Base-by-base conservation (phyloP, 2,888 invertebrate genomes). In the Drosophila kokeensis region DNA sequence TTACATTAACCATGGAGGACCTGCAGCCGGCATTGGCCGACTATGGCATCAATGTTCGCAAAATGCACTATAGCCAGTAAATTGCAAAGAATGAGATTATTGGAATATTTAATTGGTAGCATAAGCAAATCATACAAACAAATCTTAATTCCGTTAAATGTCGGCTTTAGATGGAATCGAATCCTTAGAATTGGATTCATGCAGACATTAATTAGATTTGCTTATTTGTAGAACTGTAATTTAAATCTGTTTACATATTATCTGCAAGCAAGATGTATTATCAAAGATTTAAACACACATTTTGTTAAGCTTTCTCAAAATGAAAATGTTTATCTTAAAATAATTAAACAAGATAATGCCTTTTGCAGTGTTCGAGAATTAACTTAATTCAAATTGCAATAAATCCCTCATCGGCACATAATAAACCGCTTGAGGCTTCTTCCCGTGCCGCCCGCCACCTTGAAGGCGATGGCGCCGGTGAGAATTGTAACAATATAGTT, bases 1-100 rank as follows among this genome's bases (percentile, higher is more conserved):
- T 97, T 89, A 97, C 97, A 0, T 94, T 99, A 91, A 98, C 99
- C 0, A 97, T 98, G 96, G 99, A 99, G 83, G 99, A 99, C 93
- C 94, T 99, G 49, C 96, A 97, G 8, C 98, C 99, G 0, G 99
- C 99, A 0, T 94, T 99, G 21, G 96, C 97, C 34, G 99, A 99
- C 92, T 99, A 99, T 92, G 99, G 99, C 40, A 98, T 99, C 58
- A 96, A 97, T 63, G 97, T 99, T 15, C 96, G 98, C 89, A 99
- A 99, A 91, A 78, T 84, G 84, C 89, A 88, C 49, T 84, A 84
- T 10, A 76, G 88, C 45, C 88, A 88, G 57, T 84, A 71, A 58
- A 29, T 11, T 45, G 24, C 10, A 1, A 10, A 11, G 27, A 7
- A 29, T 29, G 8, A 7, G 4, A 11, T 10, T 11, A 30, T 21